These are phyloP conservation scores for Planiliza haematocheilus DNA, from an alignment of 2,113 vertebrate species.

Conservation along the genomic window DNA sequence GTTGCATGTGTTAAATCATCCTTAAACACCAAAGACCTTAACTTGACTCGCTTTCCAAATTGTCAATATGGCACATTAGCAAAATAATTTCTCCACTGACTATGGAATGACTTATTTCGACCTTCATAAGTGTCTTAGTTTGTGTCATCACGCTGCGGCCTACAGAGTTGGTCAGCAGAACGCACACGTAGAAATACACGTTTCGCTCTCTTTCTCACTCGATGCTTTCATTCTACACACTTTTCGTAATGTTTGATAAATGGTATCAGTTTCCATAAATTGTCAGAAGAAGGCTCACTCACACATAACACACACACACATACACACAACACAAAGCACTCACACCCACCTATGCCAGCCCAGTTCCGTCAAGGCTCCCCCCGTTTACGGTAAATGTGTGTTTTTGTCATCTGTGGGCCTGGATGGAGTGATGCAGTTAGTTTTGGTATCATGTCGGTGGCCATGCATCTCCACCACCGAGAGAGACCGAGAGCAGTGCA, in stretches of 20 bases:
- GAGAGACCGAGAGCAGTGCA: conserved; percentile 69
- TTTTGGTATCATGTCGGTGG: conserved; percentile 73
- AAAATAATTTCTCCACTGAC: neutral
- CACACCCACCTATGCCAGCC: conserved; percentile 50
- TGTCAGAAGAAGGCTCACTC: neutral
- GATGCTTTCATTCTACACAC: conserved; percentile 13
- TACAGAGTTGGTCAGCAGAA: neutral
- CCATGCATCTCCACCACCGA: conserved; percentile 57
- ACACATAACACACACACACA: conserved; percentile 18
- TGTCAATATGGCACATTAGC: neutral
- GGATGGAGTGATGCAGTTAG: conserved; percentile 74
- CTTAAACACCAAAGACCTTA: neutral
- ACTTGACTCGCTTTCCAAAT: neutral
- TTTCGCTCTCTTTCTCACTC: conserved; percentile 12
- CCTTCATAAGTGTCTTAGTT: neutral
- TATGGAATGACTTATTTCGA: neutral
- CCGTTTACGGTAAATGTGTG: conserved; percentile 74
- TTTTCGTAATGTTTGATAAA: neutral
- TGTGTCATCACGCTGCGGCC: neutral
- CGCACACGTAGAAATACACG: neutral
- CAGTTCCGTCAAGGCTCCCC: conserved; percentile 47
- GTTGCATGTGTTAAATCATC: neutral
- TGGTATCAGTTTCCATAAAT: conserved; percentile 48
- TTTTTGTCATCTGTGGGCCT: conserved; percentile 64
- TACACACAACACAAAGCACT: conserved; percentile 25